Evolutionary conservation across 1,140 invertebrate species (phyloP).

Genomic region (Formica exsecta): DNA sequence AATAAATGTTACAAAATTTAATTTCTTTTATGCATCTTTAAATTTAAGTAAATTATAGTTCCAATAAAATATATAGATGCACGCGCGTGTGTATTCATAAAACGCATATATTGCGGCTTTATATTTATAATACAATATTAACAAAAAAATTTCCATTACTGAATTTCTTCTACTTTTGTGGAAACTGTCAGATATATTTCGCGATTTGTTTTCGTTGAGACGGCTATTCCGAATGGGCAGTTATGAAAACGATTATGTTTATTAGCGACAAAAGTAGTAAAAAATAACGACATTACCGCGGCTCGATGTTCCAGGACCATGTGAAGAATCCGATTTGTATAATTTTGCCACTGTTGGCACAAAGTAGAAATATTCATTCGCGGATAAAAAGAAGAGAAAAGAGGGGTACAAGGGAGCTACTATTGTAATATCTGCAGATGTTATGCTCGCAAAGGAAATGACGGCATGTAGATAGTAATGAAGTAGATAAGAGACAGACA

Average conservation of each 20-base stretch:
- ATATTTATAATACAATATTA: conserved; percentile 1
- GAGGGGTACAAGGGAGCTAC: background rate
- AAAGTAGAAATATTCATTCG: conserved; percentile 38
- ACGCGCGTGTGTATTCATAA: background rate
- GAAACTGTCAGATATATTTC: conserved; percentile 10
- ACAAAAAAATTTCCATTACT: conserved; percentile 1
- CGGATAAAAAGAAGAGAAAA: conserved; percentile 52
- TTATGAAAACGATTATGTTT: conserved; percentile 78
- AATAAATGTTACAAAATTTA: background rate
- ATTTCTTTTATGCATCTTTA: background rate
- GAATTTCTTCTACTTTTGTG: background rate
- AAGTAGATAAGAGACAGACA: conserved; percentile 34
- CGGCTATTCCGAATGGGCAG: conserved; percentile 55
- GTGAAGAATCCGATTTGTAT: conserved; percentile 33
- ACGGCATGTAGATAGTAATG: conserved; percentile 19
- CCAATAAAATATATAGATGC: background rate
- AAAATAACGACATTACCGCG: conserved; percentile 69
- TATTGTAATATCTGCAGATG: conserved; percentile 6
- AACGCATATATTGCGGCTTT: background rate
- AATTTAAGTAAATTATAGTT: conserved; percentile 14
- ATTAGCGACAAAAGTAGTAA: conserved; percentile 66
- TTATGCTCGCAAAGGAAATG: conserved; percentile 17
- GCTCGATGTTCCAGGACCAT: conserved; percentile 57
- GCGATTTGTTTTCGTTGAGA: conserved; percentile 46
- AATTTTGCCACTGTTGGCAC: conserved; percentile 48